Evolutionary conservation across 2,888 invertebrate species (phyloP).

Genomic region (Eumerus sabulonum): DNA sequence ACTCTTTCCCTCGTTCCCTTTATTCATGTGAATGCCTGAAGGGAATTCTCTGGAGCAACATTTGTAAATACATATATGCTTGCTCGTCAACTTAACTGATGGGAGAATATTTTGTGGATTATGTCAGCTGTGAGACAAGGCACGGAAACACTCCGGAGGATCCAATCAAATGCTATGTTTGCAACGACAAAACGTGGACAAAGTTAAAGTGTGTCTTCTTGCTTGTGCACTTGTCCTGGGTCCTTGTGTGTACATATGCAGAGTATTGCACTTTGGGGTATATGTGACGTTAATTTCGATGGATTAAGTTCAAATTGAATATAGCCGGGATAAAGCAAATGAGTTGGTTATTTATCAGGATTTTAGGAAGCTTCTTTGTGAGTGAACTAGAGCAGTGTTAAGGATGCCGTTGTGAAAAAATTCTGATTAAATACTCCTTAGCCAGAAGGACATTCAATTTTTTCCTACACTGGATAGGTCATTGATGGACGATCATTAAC

Average conservation of each 20-base stretch:
- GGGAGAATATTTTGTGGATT: slow-evolving; percentile 65
- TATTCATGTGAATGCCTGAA: slow-evolving; percentile 39
- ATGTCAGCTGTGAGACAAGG: slow-evolving; percentile 65
- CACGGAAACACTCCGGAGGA: slow-evolving; percentile 16
- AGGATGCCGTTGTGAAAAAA: too few relatives aligned
- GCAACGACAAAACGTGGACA: too few relatives aligned
- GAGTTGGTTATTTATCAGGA: too few relatives aligned
- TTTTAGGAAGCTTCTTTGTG: too few relatives aligned
- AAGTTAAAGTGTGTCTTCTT: too few relatives aligned
- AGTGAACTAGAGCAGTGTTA: too few relatives aligned
- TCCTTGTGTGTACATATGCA: too few relatives aligned
- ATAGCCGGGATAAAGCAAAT: slow-evolving; percentile 1
- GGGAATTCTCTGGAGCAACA: slow-evolving; percentile 37
- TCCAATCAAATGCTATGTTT: slow-evolving; percentile 31
- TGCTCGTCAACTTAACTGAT: slow-evolving; percentile 66
- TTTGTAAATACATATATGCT: slow-evolving; percentile 50
- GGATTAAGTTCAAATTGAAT: slow-evolving; percentile 51
- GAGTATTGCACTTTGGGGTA: slow-evolving; percentile 41
- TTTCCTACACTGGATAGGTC: too few relatives aligned
- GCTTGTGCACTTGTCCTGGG: slow-evolving; percentile 22
- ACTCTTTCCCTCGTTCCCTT: slow-evolving; percentile 38
- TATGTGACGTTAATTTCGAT: slow-evolving; percentile 21
- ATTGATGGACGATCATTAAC: too few relatives aligned
- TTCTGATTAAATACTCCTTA: too few relatives aligned
- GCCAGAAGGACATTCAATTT: too few relatives aligned